Evolutionary conservation across 1,140 invertebrate genomes (phyloP), one percentile per base, ranked within the genome.

Genomic region (Neodiprion pinetum): DNA sequence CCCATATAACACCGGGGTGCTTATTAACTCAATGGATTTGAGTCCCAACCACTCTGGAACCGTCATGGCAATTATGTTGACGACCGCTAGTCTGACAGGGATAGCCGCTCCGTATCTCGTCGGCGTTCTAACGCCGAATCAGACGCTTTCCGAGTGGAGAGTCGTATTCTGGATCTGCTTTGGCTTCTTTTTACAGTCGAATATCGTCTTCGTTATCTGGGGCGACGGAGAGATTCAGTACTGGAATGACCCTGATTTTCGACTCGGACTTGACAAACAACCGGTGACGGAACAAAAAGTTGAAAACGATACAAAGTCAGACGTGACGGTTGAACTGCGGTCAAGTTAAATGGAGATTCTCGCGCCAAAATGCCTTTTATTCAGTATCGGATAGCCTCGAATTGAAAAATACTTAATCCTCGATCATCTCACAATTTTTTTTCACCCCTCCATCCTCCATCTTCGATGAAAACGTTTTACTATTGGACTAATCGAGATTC

Each of bases 81-180:
- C 89, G 40, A 74, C 17, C 17, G 17, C 17, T 21, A 21, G 17
- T 40, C 28, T 40, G 28, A 71, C 28, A 40, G 28, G 5, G 28
- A 1, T 40, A 40, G 28, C 94, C 1, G 89, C 17, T 21, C 17
- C 96, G 1, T 93, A 1, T 40, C 28, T 40, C 28, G 28, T 94
- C 70, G 95, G 93, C 7, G 94, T 96, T 21, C 17, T 21, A 21
- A 21, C 17, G 17, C 17, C 91, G 82, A 90, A 94, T 86, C 92
- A 92, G 82, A 92, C 92, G 8, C 81, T 93, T 48, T 86, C 90
- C 10, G 91, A 95, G 87, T 96, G 95, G 95, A 90, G 93, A 76
- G 84, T 90, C 9, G 94, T 96, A 4, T 96, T 96, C 83, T 96
- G 94, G 92, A 93, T 96, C 74, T 90, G 92, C 1, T 90, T 94